Percentiles rank a stretch among this genome's conserved stretches.
Conservation (phyloP, 2,888 invertebrate species). For the Callinectes sapidus region DNA sequence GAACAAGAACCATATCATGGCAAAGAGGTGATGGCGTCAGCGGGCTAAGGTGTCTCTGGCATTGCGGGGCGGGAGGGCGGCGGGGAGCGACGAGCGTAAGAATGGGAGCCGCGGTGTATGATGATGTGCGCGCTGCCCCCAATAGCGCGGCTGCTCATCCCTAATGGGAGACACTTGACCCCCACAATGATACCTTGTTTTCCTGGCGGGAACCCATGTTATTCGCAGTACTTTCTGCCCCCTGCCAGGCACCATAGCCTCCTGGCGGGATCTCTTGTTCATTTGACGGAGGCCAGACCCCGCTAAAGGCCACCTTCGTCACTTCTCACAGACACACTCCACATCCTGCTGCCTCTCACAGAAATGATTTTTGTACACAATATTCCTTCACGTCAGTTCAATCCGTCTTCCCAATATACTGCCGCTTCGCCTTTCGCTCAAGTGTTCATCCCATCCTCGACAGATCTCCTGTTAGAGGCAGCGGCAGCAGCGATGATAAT, state of each 20-base stretch:
- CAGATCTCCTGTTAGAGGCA: neutral
- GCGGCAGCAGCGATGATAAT: neutral
- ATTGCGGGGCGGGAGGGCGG: neutral
- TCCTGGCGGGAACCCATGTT: slow-evolving; percentile 57
- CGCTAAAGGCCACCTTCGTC: neutral
- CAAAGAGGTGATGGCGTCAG: neutral
- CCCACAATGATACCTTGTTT: slow-evolving; percentile 63
- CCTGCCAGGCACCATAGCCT: slow-evolving; percentile 45
- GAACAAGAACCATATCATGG: neutral
- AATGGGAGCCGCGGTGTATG: slow-evolving; percentile 37
- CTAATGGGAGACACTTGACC: slow-evolving; percentile 55
- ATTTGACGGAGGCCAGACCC: slow-evolving; percentile 35
- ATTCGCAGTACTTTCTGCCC: slow-evolving; percentile 42
- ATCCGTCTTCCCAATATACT: neutral
- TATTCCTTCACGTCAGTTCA: neutral
- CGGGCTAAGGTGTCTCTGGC: neutral
- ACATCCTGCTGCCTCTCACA: neutral
- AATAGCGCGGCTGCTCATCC: slow-evolving; percentile 18
- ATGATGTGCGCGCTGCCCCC: slow-evolving; percentile 41
- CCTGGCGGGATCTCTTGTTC: slow-evolving; percentile 57
- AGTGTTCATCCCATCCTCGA: neutral
- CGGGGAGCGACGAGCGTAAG: neutral
- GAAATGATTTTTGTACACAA: neutral
- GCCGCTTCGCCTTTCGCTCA: neutral
- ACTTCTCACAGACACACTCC: neutral